phyloP scores from a whole-genome alignment of 2,888 invertebrate genomes.

The Toxonevra muliebris region DNA sequence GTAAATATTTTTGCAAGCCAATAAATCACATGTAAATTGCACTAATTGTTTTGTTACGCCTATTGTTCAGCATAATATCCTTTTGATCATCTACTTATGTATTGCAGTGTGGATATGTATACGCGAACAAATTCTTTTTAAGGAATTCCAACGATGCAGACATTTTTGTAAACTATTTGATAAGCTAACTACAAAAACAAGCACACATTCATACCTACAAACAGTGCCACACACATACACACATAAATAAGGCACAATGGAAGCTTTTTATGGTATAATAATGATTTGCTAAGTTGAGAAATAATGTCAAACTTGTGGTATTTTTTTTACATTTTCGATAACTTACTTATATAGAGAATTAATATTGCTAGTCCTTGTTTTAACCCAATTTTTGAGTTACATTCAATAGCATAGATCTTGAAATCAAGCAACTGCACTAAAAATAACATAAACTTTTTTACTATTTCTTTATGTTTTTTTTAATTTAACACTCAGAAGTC shows the following conservation, averaged over 20 bases:
- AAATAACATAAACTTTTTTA: too few relatives aligned
- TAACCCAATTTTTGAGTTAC: too few relatives aligned
- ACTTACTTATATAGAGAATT: too few relatives aligned
- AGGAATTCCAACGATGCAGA: conserved; percentile 62
- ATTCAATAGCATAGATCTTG: too few relatives aligned
- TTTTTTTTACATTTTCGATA: not conserved
- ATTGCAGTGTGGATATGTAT: not conserved
- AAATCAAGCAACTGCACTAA: too few relatives aligned
- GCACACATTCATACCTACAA: too few relatives aligned
- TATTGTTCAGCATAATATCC: conserved; percentile 42
- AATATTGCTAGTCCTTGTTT: too few relatives aligned
- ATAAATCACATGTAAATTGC: conserved; percentile 44
- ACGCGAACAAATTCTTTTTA: conserved; percentile 46
- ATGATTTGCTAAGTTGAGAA: not conserved
- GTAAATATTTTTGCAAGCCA: conserved; percentile 26
- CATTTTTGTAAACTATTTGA: conserved; percentile 51
- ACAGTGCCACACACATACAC: not conserved
- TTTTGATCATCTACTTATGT: conserved; percentile 17
- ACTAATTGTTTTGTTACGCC: conserved; percentile 58
- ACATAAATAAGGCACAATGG: not conserved
- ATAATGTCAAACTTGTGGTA: not conserved
- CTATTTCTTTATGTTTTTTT: too few relatives aligned
- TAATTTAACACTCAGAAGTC: too few relatives aligned
- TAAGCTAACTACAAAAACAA: not conserved
- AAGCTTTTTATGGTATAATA: not conserved